These are phyloP conservation scores for Donacobius atricapilla DNA, from an alignment of 2,113 vertebrate species.

Conservation along the genomic window DNA sequence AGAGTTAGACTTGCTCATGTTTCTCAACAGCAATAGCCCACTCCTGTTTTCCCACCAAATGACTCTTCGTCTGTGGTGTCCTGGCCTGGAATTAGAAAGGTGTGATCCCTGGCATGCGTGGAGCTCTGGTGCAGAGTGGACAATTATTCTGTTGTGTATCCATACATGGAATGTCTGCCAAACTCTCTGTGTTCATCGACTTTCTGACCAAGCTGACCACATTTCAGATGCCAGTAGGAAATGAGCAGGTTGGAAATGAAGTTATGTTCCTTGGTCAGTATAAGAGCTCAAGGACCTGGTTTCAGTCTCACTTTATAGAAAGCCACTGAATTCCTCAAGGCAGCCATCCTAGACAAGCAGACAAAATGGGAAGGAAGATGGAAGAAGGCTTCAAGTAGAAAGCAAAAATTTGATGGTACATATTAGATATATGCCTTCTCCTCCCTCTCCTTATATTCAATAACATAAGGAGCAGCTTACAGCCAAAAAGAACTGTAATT, in stretches of 20 bases:
- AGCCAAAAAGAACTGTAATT: neutral
- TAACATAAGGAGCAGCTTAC: neutral
- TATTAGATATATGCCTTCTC: neutral
- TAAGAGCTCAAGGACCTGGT: neutral
- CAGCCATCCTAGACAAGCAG: neutral
- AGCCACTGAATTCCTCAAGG: neutral
- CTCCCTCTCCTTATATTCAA: neutral
- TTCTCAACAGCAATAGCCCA: neutral
- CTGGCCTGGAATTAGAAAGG: neutral
- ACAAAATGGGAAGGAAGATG: neutral
- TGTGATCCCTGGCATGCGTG: accelerated
- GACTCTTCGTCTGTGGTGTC: neutral
- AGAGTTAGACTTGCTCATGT: neutral
- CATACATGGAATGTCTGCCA: neutral
- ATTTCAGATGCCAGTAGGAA: neutral
- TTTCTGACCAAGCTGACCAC: neutral
- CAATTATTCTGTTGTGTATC: neutral
- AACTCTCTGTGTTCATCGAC: neutral
- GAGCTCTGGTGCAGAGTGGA: neutral
- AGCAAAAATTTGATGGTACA: neutral
- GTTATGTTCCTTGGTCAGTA: neutral
- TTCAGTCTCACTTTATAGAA: neutral
- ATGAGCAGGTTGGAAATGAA: neutral
- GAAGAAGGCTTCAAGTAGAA: neutral
- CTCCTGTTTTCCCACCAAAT: neutral